Conservation (phyloP, 2,888 invertebrate species). For the Gasteruption jaculator region DNA sequence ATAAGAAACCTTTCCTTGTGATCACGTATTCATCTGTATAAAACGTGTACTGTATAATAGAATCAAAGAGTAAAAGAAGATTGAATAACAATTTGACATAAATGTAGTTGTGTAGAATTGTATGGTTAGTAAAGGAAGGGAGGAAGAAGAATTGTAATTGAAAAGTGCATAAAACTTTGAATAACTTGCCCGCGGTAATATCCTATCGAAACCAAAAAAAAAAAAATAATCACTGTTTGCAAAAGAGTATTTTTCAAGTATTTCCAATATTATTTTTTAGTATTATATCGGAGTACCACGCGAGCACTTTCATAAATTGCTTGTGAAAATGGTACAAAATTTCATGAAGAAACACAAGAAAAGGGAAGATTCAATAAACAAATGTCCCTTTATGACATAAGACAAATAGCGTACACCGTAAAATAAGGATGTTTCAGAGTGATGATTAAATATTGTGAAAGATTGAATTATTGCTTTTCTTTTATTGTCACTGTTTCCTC, state of each 20-base stretch:
- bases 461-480: conserved; percentile 22
- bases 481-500: conserved; percentile 9
- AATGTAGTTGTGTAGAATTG: conserved; percentile 28
- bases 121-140: conserved; percentile 26
- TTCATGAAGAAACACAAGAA: conserved; percentile 30
- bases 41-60: conserved; percentile 18
- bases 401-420: conserved; percentile 33
- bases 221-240: conserved; percentile 40
- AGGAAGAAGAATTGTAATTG: conserved; percentile 29
- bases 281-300: conserved; percentile 42
- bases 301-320: no score
- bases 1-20: conserved; percentile 32
- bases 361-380: no score
- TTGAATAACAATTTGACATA: conserved; percentile 25
- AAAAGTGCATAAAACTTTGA: conserved; percentile 16
- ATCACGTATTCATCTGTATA: conserved; percentile 35
- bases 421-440: conserved; percentile 33
- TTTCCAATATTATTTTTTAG: conserved; percentile 52
- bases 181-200: no score
- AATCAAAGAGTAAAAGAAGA: conserved; percentile 8
- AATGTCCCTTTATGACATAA: conserved; percentile 35
- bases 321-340: conserved; percentile 27
- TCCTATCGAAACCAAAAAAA: no score
- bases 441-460: conserved; percentile 43
- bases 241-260: conserved; percentile 52